These are phyloP conservation scores for Morpho deidamia DNA, from an alignment of 2,888 invertebrate genomes.

Conservation along the genomic window DNA sequence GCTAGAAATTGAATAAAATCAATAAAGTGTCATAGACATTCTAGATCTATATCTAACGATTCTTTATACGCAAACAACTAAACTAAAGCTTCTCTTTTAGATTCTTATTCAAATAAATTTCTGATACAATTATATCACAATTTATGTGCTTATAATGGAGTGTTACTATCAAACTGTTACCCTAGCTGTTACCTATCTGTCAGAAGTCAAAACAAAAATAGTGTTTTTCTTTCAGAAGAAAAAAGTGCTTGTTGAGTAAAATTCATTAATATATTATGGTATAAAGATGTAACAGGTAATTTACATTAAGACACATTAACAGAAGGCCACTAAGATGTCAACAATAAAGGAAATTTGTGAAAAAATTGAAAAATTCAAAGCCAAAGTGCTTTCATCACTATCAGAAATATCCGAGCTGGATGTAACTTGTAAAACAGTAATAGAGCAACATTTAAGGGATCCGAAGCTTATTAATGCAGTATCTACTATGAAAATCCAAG, in stretches of 20 bases:
- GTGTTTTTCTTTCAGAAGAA: neutral
- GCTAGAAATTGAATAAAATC: neutral
- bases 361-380: conserved; percentile 43
- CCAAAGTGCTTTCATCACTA: conserved; percentile 37
- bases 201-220: conserved; percentile 4
- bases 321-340: conserved; percentile 10
- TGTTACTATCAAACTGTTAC: neutral
- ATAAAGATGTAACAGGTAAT: neutral
- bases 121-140: no score
- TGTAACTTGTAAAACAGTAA: conserved; percentile 46
- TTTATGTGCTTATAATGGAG: conserved; percentile 2
- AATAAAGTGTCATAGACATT: conserved; percentile 1
- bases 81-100: neutral
- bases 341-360: conserved; percentile 33
- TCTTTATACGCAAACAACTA: neutral
- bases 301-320: neutral
- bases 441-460: conserved; percentile 40
- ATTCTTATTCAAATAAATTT: no score
- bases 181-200: neutral
- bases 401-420: conserved; percentile 53
- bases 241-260: neutral
- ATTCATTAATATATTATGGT: neutral
- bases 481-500: conserved; percentile 52
- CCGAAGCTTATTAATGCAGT: conserved; percentile 34
- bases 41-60: neutral